Conservation (phyloP, 2,113 vertebrate species). For the Brachyistius frenatus region DNA sequence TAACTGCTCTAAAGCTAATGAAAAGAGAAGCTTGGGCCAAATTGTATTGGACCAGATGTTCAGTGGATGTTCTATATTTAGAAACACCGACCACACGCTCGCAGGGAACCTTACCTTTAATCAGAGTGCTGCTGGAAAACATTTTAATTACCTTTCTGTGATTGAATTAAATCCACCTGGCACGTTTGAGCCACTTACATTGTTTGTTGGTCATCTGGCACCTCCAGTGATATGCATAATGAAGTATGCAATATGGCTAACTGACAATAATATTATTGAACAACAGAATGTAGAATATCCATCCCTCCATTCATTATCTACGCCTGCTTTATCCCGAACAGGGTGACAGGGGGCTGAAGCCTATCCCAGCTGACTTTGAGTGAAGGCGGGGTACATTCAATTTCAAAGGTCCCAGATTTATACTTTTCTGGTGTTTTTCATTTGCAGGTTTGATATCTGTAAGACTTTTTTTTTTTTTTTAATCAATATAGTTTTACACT, state of each 20-base stretch:
- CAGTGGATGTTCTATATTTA: constrained; percentile 59
- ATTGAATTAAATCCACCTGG: constrained; percentile 56
- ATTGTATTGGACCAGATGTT: constrained; percentile 78
- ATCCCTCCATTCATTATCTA: no score
- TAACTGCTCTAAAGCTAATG: constrained; percentile 78
- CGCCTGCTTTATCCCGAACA: no score
- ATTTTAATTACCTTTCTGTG: constrained; percentile 54
- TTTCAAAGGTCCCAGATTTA: no score
- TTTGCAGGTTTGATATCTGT: no score
- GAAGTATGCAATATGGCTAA: not conserved
- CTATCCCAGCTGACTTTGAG: no score
- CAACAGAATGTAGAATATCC: not conserved
- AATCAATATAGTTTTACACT: no score
- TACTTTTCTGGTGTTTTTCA: no score
- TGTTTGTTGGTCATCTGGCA: constrained; percentile 28
- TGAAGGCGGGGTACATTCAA: no score
- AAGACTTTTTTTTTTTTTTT: no score
- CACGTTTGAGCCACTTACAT: constrained; percentile 3
- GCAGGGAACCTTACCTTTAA: constrained; percentile 51
- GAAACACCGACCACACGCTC: constrained; percentile 31
- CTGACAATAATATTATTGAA: not conserved
- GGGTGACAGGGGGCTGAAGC: no score
- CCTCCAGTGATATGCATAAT: constrained; percentile 15
- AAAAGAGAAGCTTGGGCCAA: constrained; percentile 74
- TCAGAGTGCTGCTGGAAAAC: constrained; percentile 56